phyloP scores from a whole-genome alignment of 92 coral and sea anemone genomes.

The Anthopleura xanthogrammica region DNA sequence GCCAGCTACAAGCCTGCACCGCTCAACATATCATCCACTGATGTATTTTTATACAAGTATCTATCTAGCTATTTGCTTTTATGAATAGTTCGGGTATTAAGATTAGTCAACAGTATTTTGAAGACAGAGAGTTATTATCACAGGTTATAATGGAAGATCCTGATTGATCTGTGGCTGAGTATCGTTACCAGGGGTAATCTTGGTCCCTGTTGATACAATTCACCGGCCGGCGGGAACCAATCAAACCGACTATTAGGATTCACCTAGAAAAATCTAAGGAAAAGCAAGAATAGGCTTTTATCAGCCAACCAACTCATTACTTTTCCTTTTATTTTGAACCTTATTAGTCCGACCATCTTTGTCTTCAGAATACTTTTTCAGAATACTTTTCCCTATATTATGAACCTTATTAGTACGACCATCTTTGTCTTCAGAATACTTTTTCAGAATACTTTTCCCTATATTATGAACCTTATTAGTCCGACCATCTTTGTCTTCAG shows the following conservation, averaged over 20 bases:
- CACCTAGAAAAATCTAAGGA: background rate
- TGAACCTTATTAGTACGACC: background rate
- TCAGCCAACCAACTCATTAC: background rate
- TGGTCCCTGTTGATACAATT: background rate
- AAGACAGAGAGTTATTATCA: background rate
- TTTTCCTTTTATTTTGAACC: background rate
- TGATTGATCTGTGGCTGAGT: background rate
- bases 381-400: background rate
- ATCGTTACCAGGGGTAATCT: background rate
- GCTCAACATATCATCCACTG: too few relatives aligned
- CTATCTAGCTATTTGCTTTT: background rate
- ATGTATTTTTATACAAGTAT: background rate
- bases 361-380: background rate
- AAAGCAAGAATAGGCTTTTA: background rate
- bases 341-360: background rate
- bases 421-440: too few relatives aligned
- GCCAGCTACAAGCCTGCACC: too few relatives aligned
- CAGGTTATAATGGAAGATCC: background rate
- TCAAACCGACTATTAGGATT: background rate
- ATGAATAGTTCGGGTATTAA: background rate
- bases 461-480: too few relatives aligned
- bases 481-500: too few relatives aligned
- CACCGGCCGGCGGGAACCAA: background rate
- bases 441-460: too few relatives aligned
- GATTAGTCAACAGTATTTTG: background rate